phyloP scores from a whole-genome alignment of 2,888 invertebrate genomes.

The Hypena proboscidalis region DNA sequence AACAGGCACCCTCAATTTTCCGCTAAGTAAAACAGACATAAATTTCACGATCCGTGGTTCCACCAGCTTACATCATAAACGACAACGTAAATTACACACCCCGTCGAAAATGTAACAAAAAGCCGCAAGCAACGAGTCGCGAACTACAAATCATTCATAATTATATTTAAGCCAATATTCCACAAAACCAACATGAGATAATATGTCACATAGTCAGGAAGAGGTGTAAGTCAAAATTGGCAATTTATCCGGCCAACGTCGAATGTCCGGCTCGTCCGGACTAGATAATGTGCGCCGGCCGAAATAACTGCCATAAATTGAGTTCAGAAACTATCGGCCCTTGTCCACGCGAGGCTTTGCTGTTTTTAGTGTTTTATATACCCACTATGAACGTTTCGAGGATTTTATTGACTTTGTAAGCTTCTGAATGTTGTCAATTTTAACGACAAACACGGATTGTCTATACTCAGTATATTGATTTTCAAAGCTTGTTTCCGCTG shows the following conservation, averaged over 20 bases:
- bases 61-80: too few relatives aligned
- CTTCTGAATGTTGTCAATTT: not conserved
- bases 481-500: too few relatives aligned
- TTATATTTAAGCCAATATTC: too few relatives aligned
- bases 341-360: conserved; percentile 40
- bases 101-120: too few relatives aligned
- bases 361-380: conserved; percentile 45
- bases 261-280: conserved; percentile 45
- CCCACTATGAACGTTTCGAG: conserved; percentile 24
- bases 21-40: too few relatives aligned
- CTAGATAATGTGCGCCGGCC: conserved; percentile 65
- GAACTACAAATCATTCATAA: too few relatives aligned
- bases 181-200: conserved; percentile 21
- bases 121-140: too few relatives aligned
- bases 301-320: conserved; percentile 73
- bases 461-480: too few relatives aligned
- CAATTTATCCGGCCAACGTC: conserved; percentile 65
- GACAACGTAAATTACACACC: too few relatives aligned
- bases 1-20: too few relatives aligned
- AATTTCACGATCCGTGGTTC: too few relatives aligned
- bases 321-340: conserved; percentile 61
- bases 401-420: conserved; percentile 25
- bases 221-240: conserved; percentile 71
- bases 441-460: not conserved
- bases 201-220: conserved; percentile 39